Evolutionary conservation across 2,888 invertebrate species (phyloP), one percentile per base, ranked within the genome.

Genomic region (Sthenelais limicola): DNA sequence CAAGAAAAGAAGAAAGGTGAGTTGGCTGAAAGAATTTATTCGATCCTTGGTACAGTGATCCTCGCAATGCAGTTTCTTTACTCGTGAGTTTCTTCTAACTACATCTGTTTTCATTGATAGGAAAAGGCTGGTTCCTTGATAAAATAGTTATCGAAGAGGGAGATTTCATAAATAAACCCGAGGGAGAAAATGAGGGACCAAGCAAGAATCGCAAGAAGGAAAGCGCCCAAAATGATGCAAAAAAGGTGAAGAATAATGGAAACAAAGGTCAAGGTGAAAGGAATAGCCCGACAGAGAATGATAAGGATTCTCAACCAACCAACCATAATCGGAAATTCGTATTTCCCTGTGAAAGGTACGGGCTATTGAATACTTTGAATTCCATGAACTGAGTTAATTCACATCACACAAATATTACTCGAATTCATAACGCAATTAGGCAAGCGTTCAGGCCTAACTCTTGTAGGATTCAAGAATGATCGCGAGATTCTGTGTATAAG

Each of bases 61-160:
- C 85, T 84, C 72, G 76, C 76, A 51, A 85, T 84, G 81, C 81
- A 81, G 62, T 30, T 86, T 24, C 83, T 85, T 73, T 84, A 83
- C 24, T 82, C 84, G 12, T 77, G 81, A 69, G 74, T 87, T 21
- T 79, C 81, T 54, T 76, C 77, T 38, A 49, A 86, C 5, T 82
- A 71, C 84, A 85, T 75, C 81, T 83, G 78, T 82, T 83, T 28
- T 28, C 66, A 3, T 77, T 71, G 69, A 21, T 73, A 81, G 82
- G 84, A 12, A 75, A 80, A 73, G 85, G 86, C n/a, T 85, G 86
- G 86, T 82, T 74, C 76, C 73, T 84, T 43, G 84, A 85, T 43
- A 83, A 80, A 67, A 75, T 85, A 4, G 72, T 79, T 9, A 79
- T 85, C 58, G 77, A 79, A 69, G 84, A 85, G 67, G 80, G 82